phyloP scores from a whole-genome alignment of 2,888 invertebrate genomes.

The Heliconius sara region DNA sequence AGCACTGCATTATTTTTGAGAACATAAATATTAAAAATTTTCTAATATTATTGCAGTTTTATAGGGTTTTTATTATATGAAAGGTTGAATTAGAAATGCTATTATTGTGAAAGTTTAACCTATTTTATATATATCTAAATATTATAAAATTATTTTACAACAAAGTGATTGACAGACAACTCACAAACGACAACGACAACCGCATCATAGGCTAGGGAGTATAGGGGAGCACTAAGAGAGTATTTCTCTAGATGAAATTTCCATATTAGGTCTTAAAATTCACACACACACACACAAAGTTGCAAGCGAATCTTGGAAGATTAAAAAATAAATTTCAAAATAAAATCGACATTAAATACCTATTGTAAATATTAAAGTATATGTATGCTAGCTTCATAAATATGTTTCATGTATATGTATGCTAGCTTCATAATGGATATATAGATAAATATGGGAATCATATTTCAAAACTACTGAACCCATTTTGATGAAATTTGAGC shows the following conservation, averaged over 20 bases:
- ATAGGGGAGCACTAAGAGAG: background rate
- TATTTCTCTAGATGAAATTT: background rate
- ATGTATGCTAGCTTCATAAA: too few relatives aligned
- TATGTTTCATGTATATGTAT: too few relatives aligned
- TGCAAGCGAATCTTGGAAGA: background rate
- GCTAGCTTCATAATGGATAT: too few relatives aligned
- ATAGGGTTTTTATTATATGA: background rate
- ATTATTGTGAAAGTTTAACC: constrained; percentile 2
- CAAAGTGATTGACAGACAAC: too few relatives aligned
- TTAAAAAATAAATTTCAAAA: background rate
- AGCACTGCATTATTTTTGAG: constrained; percentile 9
- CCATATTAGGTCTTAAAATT: background rate
- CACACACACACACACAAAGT: background rate
- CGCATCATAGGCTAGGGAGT: too few relatives aligned
- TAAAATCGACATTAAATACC: too few relatives aligned
- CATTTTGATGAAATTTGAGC: background rate
- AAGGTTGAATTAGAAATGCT: background rate
- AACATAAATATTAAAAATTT: background rate
- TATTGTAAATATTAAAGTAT: too few relatives aligned
- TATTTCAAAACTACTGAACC: background rate
- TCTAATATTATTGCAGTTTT: background rate
- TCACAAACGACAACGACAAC: too few relatives aligned
- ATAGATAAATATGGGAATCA: too few relatives aligned
- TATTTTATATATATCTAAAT: background rate
- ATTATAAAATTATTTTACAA: background rate